phyloP scores from a whole-genome alignment of 2,888 invertebrate genomes.

The Vandiemenella viatica region DNA sequence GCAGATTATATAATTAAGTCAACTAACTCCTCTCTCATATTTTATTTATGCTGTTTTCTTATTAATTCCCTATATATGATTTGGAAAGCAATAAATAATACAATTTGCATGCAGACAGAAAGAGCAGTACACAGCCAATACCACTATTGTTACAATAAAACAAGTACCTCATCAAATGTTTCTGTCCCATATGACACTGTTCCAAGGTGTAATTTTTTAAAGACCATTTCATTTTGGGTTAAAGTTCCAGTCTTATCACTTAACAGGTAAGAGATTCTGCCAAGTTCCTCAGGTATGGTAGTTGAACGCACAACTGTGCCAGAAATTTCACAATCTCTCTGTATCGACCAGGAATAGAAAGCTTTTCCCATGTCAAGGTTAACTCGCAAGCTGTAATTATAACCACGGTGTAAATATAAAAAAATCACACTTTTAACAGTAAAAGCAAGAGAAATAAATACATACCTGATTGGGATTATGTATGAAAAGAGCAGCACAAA shows the following conservation, averaged over 20 bases:
- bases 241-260: constrained; percentile 97
- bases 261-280: constrained; percentile 88
- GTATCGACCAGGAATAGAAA: constrained; percentile 93
- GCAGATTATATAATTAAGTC: too few species aligned
- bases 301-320: constrained; percentile 94
- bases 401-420: neutral
- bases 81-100: too few species aligned
- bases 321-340: constrained; percentile 79
- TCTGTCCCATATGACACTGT: constrained; percentile 80
- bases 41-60: too few species aligned
- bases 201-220: constrained; percentile 88
- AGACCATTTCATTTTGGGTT: constrained; percentile 96
- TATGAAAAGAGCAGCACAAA: constrained; percentile 96
- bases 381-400: constrained; percentile 63
- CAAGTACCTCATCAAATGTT: constrained; percentile 72
- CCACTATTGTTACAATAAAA: too few species aligned
- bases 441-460: neutral
- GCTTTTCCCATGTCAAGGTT: constrained; percentile 98
- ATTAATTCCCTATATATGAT: too few species aligned
- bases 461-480: constrained; percentile 90
- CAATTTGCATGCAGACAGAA: too few species aligned
- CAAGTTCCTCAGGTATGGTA: constrained; percentile 96
- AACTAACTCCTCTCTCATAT: too few species aligned
- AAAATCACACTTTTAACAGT: neutral
- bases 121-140: too few species aligned